Evolutionary conservation across 2,888 invertebrate species (phyloP).

Genomic region (Thymelicus sylvestris): DNA sequence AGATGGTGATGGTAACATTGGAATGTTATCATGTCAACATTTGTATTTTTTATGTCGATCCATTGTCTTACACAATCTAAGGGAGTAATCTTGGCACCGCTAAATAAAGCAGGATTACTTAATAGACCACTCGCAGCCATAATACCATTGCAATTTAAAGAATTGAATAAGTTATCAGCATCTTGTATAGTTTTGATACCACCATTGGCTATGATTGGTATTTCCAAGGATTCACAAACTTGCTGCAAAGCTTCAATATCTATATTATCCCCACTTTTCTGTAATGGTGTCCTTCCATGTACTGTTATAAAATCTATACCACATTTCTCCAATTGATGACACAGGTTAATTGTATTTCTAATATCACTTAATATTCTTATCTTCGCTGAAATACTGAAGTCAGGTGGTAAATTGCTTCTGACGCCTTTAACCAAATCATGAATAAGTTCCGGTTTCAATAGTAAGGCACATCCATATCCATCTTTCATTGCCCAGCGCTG

Average conservation of each 20-base stretch:
- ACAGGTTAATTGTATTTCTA: constrained; percentile 91
- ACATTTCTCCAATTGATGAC: constrained; percentile 91
- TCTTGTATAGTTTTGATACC: constrained; percentile 91
- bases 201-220: constrained; percentile 97
- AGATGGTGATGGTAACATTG: constrained; percentile 97
- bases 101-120: constrained; percentile 95
- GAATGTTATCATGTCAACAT: constrained; percentile 88
- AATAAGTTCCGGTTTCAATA: constrained; percentile 93
- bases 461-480: constrained; percentile 93
- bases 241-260: constrained; percentile 89
- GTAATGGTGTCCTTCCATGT: constrained; percentile 95
- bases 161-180: constrained; percentile 86
- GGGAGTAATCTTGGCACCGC: constrained; percentile 89
- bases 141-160: constrained; percentile 91
- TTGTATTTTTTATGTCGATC: constrained; percentile 88
- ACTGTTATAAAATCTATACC: constrained; percentile 95
- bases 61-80: constrained; percentile 92
- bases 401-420: constrained; percentile 87
- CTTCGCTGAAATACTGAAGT: constrained; percentile 96
- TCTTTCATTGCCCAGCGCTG: constrained; percentile 97
- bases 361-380: constrained; percentile 91
- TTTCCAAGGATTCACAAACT: constrained; percentile 87
- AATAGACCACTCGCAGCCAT: constrained; percentile 97
- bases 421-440: constrained; percentile 92
- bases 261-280: constrained; percentile 90